phyloP scores from a whole-genome alignment of 2,888 invertebrate species.

The Harpalus rufipes region DNA sequence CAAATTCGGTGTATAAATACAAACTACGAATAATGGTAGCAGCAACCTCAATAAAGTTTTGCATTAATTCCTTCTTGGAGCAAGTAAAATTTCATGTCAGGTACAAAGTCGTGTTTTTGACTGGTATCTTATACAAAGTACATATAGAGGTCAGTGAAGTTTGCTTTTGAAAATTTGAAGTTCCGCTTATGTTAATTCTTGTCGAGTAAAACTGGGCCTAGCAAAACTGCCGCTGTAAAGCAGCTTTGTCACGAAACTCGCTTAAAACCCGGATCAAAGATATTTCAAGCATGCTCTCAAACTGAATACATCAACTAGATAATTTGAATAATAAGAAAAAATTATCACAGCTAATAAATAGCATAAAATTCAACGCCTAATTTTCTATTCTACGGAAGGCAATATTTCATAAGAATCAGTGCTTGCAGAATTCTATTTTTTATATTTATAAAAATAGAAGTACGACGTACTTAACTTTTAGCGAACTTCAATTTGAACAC shows the following conservation, averaged over 20 bases:
- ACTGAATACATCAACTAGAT: constrained; percentile 46
- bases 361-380: constrained; percentile 8
- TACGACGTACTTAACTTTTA: background rate
- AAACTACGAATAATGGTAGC: no score
- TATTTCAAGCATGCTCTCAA: constrained; percentile 39
- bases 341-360: constrained; percentile 33
- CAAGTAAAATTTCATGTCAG: no score
- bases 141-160: background rate
- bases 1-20: no score
- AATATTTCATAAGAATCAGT: background rate
- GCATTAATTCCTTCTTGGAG: no score
- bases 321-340: constrained; percentile 51
- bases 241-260: constrained; percentile 50
- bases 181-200: background rate
- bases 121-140: background rate
- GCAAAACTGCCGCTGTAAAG: constrained; percentile 13
- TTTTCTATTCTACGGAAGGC: constrained; percentile 16
- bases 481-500: background rate
- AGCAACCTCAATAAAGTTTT: no score
- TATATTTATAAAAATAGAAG: background rate
- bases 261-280: constrained; percentile 50
- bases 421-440: background rate
- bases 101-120: background rate
- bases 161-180: background rate
- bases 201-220: constrained; percentile 4